Percentiles rank a stretch among this genome's conserved stretches.
phyloP scores from a whole-genome alignment of 2,797 vertebrate genomes.

The Poecilia velifera region DNA sequence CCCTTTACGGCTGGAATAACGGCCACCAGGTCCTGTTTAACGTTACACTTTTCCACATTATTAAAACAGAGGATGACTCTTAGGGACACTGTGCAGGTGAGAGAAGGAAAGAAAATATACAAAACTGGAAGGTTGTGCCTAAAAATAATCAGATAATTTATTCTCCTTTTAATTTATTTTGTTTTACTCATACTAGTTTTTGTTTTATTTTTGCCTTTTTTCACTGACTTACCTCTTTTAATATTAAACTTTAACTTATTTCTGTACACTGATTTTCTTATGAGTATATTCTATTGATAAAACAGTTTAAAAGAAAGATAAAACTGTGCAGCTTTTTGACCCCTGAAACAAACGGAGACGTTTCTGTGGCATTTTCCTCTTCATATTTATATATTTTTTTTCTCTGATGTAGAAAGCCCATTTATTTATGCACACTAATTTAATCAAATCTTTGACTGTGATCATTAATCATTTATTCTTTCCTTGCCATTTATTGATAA shows the following conservation, averaged over 20 bases:
- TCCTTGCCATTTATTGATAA: slow-evolving; percentile 50
- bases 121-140: slow-evolving; percentile 31
- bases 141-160: slow-evolving; percentile 62
- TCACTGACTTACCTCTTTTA: slow-evolving; percentile 21
- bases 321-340: slow-evolving; percentile 7
- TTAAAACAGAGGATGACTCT: slow-evolving; percentile 95
- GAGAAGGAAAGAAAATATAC: slow-evolving; percentile 5
- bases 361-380: slow-evolving; percentile 24
- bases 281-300: background rate
- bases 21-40: slow-evolving; percentile 99
- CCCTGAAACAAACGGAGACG: slow-evolving; percentile 18
- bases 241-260: slow-evolving; percentile 3
- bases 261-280: background rate
- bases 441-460: slow-evolving; percentile 53
- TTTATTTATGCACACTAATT: slow-evolving; percentile 51
- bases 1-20: slow-evolving; percentile 98
- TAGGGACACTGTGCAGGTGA: slow-evolving; percentile 60
- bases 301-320: slow-evolving; percentile 6
- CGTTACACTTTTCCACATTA: slow-evolving; percentile 97
- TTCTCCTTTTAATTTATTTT: slow-evolving; percentile 34
- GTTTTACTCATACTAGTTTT: slow-evolving; percentile 10
- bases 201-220: background rate
- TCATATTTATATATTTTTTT: slow-evolving; percentile 39
- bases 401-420: slow-evolving; percentile 27
- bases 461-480: slow-evolving; percentile 63